Evolutionary conservation across 2,113 vertebrate species (phyloP).

Genomic region (Megaptera novaeangliae): DNA sequence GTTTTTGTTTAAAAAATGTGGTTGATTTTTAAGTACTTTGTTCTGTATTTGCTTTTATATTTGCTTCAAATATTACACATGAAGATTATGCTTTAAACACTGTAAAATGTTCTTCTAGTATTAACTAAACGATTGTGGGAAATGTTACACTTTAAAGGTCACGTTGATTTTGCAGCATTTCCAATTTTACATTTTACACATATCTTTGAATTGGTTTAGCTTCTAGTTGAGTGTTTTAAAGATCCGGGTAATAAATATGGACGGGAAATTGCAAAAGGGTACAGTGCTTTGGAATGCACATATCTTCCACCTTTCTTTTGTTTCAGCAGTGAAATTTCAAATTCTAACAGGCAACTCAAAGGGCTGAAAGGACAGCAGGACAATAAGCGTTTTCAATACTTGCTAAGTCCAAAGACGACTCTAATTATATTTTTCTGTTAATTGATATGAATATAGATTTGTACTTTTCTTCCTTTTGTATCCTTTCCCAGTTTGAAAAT

Average conservation of each 20-base stretch:
- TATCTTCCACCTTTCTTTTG: conserved; percentile 31
- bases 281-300: not conserved
- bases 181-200: conserved; percentile 36
- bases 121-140: conserved; percentile 4
- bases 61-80: conserved; percentile 42
- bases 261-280: not conserved
- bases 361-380: not conserved
- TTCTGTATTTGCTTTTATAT: conserved; percentile 61
- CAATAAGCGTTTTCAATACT: not conserved
- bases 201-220: not conserved
- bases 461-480: not conserved
- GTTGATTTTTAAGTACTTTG: conserved; percentile 47
- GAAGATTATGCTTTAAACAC: conserved; percentile 45
- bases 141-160: conserved; percentile 48
- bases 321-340: not conserved
- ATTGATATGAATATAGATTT: not conserved
- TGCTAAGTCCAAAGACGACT: not conserved
- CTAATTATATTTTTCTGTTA: not conserved
- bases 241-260: not conserved
- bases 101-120: conserved; percentile 41
- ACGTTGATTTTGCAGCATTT: conserved; percentile 48
- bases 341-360: not conserved
- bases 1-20: conserved; percentile 3
- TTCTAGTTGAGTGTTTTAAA: conserved; percentile 32
- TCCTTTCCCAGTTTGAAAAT: not conserved